Base-by-base conservation (phyloP, 2,888 invertebrate genomes). In the Meganola albula region DNA sequence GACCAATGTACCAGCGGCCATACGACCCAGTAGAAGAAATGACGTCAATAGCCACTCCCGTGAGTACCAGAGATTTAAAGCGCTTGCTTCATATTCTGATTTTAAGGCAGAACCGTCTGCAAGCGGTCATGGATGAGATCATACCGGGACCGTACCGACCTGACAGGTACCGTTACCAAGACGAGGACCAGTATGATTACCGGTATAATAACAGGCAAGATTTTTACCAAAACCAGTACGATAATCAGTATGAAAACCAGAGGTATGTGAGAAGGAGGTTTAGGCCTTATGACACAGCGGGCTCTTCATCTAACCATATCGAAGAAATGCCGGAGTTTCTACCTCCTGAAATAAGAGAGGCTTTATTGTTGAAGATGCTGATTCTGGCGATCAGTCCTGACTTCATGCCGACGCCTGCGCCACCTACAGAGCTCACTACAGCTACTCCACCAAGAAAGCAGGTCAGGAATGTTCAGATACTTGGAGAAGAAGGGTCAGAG, bases 51-150 rank as follows among this genome's bases (percentile, higher is more conserved):
- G 87, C 89, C 27, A 89, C 92, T 6, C 92, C 92, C 4, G 88
- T 92, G 2, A 92, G 92, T 56, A 90, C 91, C 1, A 87, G 89
- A 53, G 92, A 93, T 59, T 89, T 92, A 39, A 91, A 91, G 57
- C 83, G 89, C 27, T 70, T 93, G 22, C 74, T 93, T 4, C 90
- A 91, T 42, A 88, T 90, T 61, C 73, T 93, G 34, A 87, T 92
- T 20, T 62, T 89, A 14, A 77, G 92, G 28, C 92, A 92, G 67
- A 89, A 85, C 48, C 77, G 88, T 24, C 57, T 90, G 44, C 89
- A 90, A 64, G 75, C 79, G 23, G 64, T 89, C 10, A 88, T 88
- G 79, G 87, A 87, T 37, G 80, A 84, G 47, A 63, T 79, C 39
- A 63, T 84, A 23, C 74, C 82, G 3, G 71, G 68, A 0, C 70